These are phyloP conservation scores for Drosophila subsilvestris DNA, from an alignment of 2,888 invertebrate genomes.

Conservation along the genomic window DNA sequence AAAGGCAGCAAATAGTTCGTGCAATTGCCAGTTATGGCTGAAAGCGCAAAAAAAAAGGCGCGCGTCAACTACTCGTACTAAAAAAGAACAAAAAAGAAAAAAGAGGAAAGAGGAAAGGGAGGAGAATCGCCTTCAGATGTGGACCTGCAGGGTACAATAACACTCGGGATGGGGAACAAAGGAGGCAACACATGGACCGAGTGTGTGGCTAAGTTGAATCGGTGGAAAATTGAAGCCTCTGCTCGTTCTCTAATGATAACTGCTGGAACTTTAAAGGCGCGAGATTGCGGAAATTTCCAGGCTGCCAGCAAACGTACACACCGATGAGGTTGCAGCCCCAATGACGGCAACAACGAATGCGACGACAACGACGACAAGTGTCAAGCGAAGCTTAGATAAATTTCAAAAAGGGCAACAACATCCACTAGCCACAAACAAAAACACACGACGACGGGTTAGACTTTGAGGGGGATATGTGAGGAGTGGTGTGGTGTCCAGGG, in stretches of 20 bases:
- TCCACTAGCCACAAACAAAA: slow-evolving; percentile 41
- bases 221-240: slow-evolving; percentile 74
- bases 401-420: slow-evolving; percentile 75
- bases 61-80: slow-evolving; percentile 46
- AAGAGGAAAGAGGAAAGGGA: too few relatives aligned
- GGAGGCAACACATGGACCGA: slow-evolving; percentile 7
- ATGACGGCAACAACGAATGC: slow-evolving; percentile 38
- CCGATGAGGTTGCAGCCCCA: slow-evolving; percentile 14
- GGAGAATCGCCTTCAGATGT: slow-evolving; percentile 44
- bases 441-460: slow-evolving; percentile 13
- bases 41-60: slow-evolving; percentile 51
- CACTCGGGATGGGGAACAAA: slow-evolving; percentile 12
- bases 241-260: slow-evolving; percentile 74
- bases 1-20: slow-evolving; percentile 54
- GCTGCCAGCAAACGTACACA: too few relatives aligned
- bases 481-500: slow-evolving; percentile 16
- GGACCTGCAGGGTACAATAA: slow-evolving; percentile 41
- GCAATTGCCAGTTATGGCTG: slow-evolving; percentile 69
- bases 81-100: slow-evolving; percentile 16
- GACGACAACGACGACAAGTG: slow-evolving; percentile 68
- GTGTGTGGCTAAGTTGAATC: slow-evolving; percentile 66
- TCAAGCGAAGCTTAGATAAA: slow-evolving; percentile 77
- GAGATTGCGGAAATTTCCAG: slow-evolving; percentile 73
- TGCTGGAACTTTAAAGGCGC: slow-evolving; percentile 73
- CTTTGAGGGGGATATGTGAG: slow-evolving; percentile 12